Conservation (phyloP, 2,113 vertebrate species). For the Platycercus adscitus region DNA sequence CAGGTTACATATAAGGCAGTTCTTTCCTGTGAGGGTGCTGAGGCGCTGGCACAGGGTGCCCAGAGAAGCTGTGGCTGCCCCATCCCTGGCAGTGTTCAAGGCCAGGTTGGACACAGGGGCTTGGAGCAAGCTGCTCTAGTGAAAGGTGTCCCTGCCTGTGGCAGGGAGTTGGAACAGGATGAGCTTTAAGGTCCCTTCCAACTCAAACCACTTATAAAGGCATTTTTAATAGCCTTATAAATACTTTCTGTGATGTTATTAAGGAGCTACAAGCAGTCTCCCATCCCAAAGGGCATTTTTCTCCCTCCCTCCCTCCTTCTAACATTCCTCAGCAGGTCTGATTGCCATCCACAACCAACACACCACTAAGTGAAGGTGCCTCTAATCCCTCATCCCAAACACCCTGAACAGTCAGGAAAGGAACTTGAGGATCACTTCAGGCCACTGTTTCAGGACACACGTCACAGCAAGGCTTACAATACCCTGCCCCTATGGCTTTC, state of each 20-base stretch:
- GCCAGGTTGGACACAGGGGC: too few species aligned
- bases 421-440: not conserved
- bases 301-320: not conserved
- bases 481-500: not conserved
- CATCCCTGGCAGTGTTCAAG: not conserved
- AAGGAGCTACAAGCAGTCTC: not conserved
- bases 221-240: not conserved
- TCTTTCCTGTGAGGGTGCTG: not conserved
- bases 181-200: too few species aligned
- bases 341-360: fast-evolving
- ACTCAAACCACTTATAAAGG: not conserved
- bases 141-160: too few species aligned
- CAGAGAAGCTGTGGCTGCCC: too few species aligned
- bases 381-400: fast-evolving
- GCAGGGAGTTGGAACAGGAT: too few species aligned
- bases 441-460: not conserved
- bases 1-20: not conserved
- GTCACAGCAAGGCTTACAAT: not conserved
- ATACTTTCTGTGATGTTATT: not conserved
- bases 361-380: not conserved
- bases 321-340: not conserved
- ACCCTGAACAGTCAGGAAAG: not conserved
- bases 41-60: too few species aligned
- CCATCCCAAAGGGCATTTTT: not conserved
- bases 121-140: too few species aligned